phyloP scores from a whole-genome alignment of 2,113 vertebrate species.

The Neoarius graeffei region DNA sequence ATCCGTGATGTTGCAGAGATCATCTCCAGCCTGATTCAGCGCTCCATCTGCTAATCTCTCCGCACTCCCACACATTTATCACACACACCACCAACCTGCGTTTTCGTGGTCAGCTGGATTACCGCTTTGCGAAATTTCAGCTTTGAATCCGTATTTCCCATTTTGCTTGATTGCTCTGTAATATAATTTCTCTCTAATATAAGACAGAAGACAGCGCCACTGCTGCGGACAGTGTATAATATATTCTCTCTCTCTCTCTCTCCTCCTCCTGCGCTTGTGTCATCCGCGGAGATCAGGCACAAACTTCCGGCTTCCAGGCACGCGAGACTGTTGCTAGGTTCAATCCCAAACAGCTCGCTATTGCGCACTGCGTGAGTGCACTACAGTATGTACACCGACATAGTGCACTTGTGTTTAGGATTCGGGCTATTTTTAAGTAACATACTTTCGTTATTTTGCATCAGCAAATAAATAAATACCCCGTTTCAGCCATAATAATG shows the following conservation, averaged over 20 bases:
- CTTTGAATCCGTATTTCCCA: constrained; percentile 95
- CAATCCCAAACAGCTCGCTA: neutral
- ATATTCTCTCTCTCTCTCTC: constrained; percentile 55
- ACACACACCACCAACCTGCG: constrained; percentile 77
- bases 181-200: constrained; percentile 48
- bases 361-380: too few species aligned
- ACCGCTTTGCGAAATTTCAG: constrained; percentile 97
- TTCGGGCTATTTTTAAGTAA: too few species aligned
- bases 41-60: constrained; percentile 43
- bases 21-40: constrained; percentile 31
- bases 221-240: constrained; percentile 57
- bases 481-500: too few species aligned
- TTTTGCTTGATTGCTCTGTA: constrained; percentile 55
- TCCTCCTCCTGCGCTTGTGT: constrained; percentile 61
- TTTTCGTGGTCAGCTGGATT: constrained; percentile 97
- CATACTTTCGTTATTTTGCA: too few species aligned
- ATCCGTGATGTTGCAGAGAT: constrained; percentile 40
- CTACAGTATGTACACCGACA: neutral
- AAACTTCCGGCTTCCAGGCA: constrained; percentile 67
- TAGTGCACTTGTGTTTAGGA: neutral
- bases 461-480: too few species aligned
- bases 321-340: constrained; percentile 40
- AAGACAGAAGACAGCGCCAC: constrained; percentile 40
- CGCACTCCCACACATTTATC: neutral
- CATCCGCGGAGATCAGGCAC: constrained; percentile 63